Evolutionary conservation across 2,113 vertebrate species (phyloP), one percentile per base, ranked within the genome.

Genomic region (Caranx ignobilis): DNA sequence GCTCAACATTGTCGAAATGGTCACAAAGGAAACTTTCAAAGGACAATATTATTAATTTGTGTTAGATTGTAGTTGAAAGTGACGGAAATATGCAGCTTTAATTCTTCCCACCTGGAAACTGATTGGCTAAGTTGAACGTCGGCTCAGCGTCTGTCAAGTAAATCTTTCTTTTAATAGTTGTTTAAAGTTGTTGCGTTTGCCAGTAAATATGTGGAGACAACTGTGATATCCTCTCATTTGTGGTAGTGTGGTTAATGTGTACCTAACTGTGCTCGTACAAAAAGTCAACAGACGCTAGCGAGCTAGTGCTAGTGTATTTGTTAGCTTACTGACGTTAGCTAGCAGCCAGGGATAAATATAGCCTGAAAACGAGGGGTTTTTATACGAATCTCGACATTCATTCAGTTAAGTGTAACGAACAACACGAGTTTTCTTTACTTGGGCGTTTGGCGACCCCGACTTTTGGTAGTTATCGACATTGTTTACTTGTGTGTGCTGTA

Each of bases 81-180:
- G 10, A 2, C 32, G 55, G 50, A 79, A 86, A 73, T 2, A 68
- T 86, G 81, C 74, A 52, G 48, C 66, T 87, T 76, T 90, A 85
- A 68, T 26, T 70, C 50, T 50, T 71, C 15, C 37, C 73, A 59
- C 26, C 72, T 88, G 73, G 59, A 82, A 63, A 84, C 88, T 90
- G 83, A 91, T 89, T 91, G 91, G 92, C 71, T 82, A 21, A 81
- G 34, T 83, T 72, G 47, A 75, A 59, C 87, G 81, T 83, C 71
- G 64, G 70, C 79, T 83, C 79, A 43, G 65, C 83, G 83, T 80
- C 75, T 92, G 81, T 79, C 74, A 83, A 87, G 89, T 94, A 88
- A 92, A 86, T 90, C 85, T 90, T 89, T 88, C 77, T 89, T 88
- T 87, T 82, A 50, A 50, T 34, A 37, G 3, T 50, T 63, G 61